These are phyloP conservation scores for Cathartes aura DNA, from an alignment of 2,113 vertebrate species.

Conservation along the genomic window DNA sequence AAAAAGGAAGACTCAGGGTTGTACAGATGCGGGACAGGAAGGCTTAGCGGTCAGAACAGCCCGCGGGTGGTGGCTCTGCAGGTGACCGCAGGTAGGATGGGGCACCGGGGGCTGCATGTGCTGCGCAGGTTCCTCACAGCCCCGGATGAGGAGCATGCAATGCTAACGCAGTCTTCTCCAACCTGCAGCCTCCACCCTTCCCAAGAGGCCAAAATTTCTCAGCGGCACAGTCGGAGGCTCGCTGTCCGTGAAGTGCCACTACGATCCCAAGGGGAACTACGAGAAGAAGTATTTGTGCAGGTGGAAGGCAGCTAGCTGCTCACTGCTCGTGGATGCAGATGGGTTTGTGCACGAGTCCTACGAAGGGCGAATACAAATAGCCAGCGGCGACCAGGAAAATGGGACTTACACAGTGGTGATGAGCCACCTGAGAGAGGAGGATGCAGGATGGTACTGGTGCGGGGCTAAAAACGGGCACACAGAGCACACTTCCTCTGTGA, in stretches of 20 bases:
- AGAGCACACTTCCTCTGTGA: background rate
- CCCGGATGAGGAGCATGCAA: accelerated
- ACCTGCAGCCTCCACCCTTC: background rate
- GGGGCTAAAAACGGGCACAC: background rate
- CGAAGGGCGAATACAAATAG: background rate
- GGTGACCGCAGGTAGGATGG: slow-evolving; percentile 30
- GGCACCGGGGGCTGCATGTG: background rate
- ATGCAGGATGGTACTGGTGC: slow-evolving; percentile 61
- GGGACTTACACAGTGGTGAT: background rate
- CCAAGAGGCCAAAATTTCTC: background rate
- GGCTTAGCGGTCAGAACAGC: accelerated
- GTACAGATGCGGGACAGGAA: slow-evolving; percentile 33
- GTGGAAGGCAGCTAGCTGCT: slow-evolving; percentile 19
- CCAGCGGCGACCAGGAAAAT: accelerated
- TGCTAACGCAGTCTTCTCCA: background rate
- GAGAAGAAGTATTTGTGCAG: slow-evolving; percentile 25
- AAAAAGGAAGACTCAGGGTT: slow-evolving; percentile 25
- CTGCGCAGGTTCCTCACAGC: accelerated
- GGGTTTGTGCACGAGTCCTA: slow-evolving; percentile 26
- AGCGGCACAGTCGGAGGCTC: background rate
- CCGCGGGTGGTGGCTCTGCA: background rate
- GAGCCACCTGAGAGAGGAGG: slow-evolving; percentile 13
- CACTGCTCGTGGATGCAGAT: background rate
- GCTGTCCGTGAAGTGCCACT: background rate
- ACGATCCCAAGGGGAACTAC: background rate